Evolutionary conservation across 2,797 vertebrate genomes (phyloP), one percentile per base, ranked within the genome.

Genomic region (Smutsia temminckii): DNA sequence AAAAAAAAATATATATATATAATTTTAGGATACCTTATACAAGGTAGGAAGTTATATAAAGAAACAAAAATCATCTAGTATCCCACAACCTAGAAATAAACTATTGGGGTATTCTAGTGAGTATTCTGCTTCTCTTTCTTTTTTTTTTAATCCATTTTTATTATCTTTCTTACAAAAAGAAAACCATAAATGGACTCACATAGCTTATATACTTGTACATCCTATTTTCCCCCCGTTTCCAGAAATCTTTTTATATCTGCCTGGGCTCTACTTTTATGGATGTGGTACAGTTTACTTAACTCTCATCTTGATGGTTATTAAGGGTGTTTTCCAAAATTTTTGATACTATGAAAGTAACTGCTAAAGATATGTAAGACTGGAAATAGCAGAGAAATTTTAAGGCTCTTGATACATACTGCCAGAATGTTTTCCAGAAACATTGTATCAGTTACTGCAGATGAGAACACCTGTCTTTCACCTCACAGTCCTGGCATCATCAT

Each of bases 241-340:
- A 94, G 74, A 94, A 81, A 34, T 63, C 61, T 69, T 78, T 53
- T 80, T 71, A 91, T 53, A 85, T 57, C n/a, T 96, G 46, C 59
- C 23, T 55, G 8, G 92, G 29, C 6, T 96, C 86, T 55, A 3
- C 75, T 93, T 81, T 59, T 27, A 42, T 5, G 27, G 51, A 71
- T 91, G 23, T 1, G 37, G 40, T 85, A 12, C 81, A 64, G 83
- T 94, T 93, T 93, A 91, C 61, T 86, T 81, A 85, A 66, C 59
- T 89, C 86, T 92, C 20, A 66, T 94, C 66, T 90, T 90, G 55
- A 68, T 96, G 59, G 72, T 66, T 90, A 74, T 93, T 89, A 91
- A 81, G 40, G 34, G 49, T 96, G 10, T 95, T 94, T 94, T 95
- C 83, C 57, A 89, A 21, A 5, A 40, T 64, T 91, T 85, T 88